phyloP scores from a whole-genome alignment of 2,888 invertebrate species.

The Empis livida region DNA sequence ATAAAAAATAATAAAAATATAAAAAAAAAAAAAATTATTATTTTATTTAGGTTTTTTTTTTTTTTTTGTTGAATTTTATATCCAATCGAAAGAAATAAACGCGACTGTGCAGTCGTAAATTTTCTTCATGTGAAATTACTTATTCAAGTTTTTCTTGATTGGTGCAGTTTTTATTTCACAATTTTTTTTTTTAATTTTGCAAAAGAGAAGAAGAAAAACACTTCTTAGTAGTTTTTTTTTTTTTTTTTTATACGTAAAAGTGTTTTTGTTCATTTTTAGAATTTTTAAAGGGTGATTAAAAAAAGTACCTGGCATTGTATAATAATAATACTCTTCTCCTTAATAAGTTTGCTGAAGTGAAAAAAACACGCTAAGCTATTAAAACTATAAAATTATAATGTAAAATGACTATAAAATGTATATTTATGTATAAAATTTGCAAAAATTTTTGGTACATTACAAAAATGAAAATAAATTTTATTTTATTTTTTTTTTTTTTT shows the following conservation, averaged over 20 bases:
- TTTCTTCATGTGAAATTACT: neutral
- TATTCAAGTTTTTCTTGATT: neutral
- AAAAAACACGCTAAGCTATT: slow-evolving; percentile 1
- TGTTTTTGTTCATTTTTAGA: neutral
- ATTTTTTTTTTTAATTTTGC: neutral
- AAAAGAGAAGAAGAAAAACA: neutral
- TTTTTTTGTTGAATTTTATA: no score
- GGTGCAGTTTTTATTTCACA: neutral
- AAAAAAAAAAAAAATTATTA: no score
- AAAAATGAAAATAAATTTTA: no score
- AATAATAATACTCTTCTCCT: neutral
- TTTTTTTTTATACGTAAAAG: neutral
- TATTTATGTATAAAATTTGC: neutral
- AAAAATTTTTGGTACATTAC: neutral
- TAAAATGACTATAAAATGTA: neutral
- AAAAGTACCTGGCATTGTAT: no score
- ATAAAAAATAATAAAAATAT: neutral
- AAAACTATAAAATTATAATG: neutral
- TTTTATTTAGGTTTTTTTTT: neutral
- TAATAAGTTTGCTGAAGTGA: neutral
- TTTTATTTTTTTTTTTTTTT: no score
- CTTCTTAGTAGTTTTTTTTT: neutral
- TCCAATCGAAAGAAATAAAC: neutral
- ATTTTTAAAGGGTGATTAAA: no score
- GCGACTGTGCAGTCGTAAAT: neutral